These are phyloP conservation scores for Phymastichus coffea DNA, from an alignment of 1,140 invertebrate genomes.

Conservation along the genomic window DNA sequence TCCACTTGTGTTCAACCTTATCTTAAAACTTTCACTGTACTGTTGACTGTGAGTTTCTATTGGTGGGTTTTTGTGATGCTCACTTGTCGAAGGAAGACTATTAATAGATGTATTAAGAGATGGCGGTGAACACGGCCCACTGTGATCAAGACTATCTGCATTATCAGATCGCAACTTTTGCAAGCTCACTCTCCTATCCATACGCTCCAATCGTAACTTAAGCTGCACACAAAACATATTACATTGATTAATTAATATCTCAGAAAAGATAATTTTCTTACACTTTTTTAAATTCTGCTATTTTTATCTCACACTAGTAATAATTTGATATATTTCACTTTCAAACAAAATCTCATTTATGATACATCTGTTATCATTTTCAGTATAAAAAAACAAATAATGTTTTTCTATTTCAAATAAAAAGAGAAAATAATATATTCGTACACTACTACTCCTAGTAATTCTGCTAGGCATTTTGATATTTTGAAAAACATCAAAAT, in stretches of 20 bases:
- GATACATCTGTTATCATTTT: too few relatives aligned
- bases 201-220: conserved; percentile 58
- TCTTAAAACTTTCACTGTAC: conserved; percentile 53
- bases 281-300: background rate
- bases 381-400: too few relatives aligned
- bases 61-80: conserved; percentile 39
- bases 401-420: too few relatives aligned
- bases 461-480: conserved; percentile 14
- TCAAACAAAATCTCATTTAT: too few relatives aligned
- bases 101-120: conserved; percentile 40
- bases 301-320: background rate
- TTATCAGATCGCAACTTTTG: conserved; percentile 50
- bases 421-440: too few relatives aligned
- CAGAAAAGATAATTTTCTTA: too few relatives aligned
- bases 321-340: too few relatives aligned
- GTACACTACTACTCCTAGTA: conserved; percentile 11
- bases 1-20: conserved; percentile 51
- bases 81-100: conserved; percentile 46
- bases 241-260: too few relatives aligned
- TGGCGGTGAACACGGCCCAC: conserved; percentile 45
- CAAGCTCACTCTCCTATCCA: conserved; percentile 57
- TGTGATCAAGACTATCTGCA: conserved; percentile 48
- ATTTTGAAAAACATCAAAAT: conserved; percentile 5
- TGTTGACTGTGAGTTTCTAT: conserved; percentile 42
- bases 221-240: conserved; percentile 47